Conservation (phyloP, 2,888 invertebrate genomes). For the Abrostola triplasia region DNA sequence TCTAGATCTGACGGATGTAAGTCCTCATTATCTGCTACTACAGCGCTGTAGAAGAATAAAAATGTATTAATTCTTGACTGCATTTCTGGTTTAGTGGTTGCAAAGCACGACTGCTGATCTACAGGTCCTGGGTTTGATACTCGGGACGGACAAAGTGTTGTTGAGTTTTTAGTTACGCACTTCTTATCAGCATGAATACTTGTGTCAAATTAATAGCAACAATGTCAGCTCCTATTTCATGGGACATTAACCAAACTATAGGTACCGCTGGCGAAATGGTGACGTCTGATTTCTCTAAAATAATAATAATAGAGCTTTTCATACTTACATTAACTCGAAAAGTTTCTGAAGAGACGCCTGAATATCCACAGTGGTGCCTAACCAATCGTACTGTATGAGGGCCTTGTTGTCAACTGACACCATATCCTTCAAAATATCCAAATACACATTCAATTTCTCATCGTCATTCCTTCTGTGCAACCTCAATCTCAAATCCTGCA, state of each 20-base stretch:
- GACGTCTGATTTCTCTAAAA: neutral
- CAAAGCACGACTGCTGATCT: too few species aligned
- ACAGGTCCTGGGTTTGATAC: too few species aligned
- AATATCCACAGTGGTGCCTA: constrained; percentile 72
- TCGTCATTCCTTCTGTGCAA: constrained; percentile 23
- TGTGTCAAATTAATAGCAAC: too few species aligned
- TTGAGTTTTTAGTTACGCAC: too few species aligned
- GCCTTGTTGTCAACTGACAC: constrained; percentile 60
- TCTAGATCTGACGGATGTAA: constrained; percentile 69
- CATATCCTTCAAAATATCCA: constrained; percentile 70
- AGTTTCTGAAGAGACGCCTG: constrained; percentile 67
- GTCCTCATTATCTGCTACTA: constrained; percentile 17
- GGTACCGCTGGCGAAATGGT: too few species aligned
- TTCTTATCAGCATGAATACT: too few species aligned
- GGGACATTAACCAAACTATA: too few species aligned
- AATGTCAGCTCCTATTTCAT: too few species aligned
- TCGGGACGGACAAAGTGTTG: too few species aligned
- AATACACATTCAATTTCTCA: constrained; percentile 52
- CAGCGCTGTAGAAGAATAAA: constrained; percentile 53
- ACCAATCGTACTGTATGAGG: constrained; percentile 73
- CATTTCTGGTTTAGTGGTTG: neutral
- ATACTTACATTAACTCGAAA: constrained; percentile 70
- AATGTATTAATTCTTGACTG: neutral
- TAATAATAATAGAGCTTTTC: neutral
- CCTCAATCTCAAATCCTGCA: constrained; percentile 29